Percentiles rank a stretch among this genome's conserved stretches.
These are phyloP conservation scores for Chouioia cunea DNA, from an alignment of 2,888 invertebrate species.

Conservation along the genomic window DNA sequence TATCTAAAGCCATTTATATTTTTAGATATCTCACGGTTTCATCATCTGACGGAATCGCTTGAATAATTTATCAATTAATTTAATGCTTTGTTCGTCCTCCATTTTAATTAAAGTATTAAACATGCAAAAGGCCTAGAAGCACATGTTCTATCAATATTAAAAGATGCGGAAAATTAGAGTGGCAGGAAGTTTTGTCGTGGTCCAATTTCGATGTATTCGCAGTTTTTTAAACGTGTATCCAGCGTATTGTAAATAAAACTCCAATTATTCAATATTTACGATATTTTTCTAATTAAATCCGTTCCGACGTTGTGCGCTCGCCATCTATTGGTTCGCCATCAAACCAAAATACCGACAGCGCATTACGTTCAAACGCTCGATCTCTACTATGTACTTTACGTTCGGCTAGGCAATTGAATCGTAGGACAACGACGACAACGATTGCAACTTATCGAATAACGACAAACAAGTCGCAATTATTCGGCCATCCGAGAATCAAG, in stretches of 20 bases:
- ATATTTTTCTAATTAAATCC: background rate
- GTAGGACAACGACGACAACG: too few species aligned
- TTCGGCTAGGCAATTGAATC: too few species aligned
- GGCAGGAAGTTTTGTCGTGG: background rate
- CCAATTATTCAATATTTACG: slow-evolving; percentile 34
- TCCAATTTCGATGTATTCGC: too few species aligned
- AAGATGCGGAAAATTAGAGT: slow-evolving; percentile 30
- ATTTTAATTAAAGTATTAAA: slow-evolving; percentile 45
- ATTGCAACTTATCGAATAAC: too few species aligned
- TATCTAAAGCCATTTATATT: background rate
- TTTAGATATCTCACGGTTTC: too few species aligned
- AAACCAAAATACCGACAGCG: slow-evolving; percentile 5
- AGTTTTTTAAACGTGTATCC: too few species aligned
- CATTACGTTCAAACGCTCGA: slow-evolving; percentile 11
- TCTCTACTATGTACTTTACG: too few species aligned
- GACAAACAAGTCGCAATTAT: too few species aligned
- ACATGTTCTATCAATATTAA: slow-evolving; percentile 24
- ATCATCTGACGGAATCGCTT: background rate
- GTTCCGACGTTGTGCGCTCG: background rate
- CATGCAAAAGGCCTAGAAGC: slow-evolving; percentile 36
- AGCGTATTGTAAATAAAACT: too few species aligned
- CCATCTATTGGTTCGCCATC: slow-evolving; percentile 25
- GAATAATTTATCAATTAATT: slow-evolving; percentile 41
- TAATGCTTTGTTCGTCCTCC: slow-evolving; percentile 31
- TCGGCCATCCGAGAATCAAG: too few species aligned